A percentile compares a stretch with the other conserved stretches of the same genome.
phyloP scores from a whole-genome alignment of 2,888 invertebrate species.

The Oscheius sp. region DNA sequence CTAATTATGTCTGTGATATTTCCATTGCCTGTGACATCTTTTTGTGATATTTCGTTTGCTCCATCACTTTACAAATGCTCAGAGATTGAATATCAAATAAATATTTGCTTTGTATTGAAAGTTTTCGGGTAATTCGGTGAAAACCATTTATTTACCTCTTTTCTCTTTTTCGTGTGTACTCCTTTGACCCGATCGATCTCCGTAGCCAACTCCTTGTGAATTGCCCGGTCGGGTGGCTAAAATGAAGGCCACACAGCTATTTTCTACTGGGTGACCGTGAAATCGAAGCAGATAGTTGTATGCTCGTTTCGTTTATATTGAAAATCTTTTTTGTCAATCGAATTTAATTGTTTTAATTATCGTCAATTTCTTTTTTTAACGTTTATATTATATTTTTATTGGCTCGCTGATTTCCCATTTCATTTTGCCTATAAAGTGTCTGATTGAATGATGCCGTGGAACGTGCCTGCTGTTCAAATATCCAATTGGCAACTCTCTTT shows the following conservation, averaged over 20 bases:
- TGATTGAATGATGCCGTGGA: too few relatives aligned
- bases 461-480: too few relatives aligned
- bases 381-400: too few relatives aligned
- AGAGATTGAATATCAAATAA: background rate
- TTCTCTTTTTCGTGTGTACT: background rate
- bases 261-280: background rate
- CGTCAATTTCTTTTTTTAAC: too few relatives aligned
- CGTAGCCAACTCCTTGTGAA: too few relatives aligned
- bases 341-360: too few relatives aligned
- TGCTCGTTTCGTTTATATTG: background rate
- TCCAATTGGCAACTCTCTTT: too few relatives aligned
- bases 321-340: too few relatives aligned
- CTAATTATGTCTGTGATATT: background rate
- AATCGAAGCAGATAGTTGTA: background rate
- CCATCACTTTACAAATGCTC: background rate
- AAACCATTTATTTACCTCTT: background rate
- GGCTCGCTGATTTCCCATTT: too few relatives aligned
- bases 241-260: slow-evolving; percentile 7
- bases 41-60: background rate
- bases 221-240: background rate
- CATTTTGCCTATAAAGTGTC: too few relatives aligned
- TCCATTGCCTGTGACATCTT: background rate
- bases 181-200: background rate
- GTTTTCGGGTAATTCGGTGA: background rate
- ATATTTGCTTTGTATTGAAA: background rate